Evolutionary conservation across 2,113 vertebrate genomes (phyloP).

Genomic region (Ploceus nigricollis): DNA sequence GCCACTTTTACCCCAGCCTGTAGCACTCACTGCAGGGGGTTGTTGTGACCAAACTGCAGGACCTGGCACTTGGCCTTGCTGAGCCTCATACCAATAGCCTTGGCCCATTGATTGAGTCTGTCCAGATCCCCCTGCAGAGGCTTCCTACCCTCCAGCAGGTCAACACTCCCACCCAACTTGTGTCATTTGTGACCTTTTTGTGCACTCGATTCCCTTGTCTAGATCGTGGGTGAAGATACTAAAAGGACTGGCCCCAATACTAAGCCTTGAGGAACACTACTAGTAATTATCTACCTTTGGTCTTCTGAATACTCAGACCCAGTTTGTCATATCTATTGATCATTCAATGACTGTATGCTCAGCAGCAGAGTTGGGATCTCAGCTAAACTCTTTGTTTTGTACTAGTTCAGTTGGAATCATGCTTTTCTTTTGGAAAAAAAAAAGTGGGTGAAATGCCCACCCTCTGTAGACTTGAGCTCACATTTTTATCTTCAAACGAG

Average conservation of each 20-base stretch:
- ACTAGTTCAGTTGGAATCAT: background rate
- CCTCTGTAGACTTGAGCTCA: background rate
- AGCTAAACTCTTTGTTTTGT: background rate
- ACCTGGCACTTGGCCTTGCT: rapidly evolving
- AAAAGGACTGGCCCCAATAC: background rate
- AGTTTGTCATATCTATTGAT: background rate
- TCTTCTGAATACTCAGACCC: background rate
- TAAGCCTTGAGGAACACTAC: background rate
- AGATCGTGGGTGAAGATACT: background rate
- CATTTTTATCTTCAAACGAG: background rate
- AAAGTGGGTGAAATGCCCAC: background rate
- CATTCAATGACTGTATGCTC: background rate
- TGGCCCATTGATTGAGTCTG: background rate
- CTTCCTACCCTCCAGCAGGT: background rate
- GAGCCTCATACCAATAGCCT: background rate
- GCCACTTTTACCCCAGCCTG: background rate
- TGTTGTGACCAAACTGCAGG: background rate
- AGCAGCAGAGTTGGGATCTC: background rate
- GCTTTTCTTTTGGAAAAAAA: background rate
- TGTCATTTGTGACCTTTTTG: background rate
- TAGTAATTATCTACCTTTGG: background rate
- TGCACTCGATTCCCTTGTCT: background rate
- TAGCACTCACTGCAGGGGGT: background rate
- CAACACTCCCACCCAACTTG: background rate
- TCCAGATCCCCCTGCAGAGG: background rate